Conservation (phyloP, 1,140 invertebrate species). For the Reticulitermes speratus region DNA sequence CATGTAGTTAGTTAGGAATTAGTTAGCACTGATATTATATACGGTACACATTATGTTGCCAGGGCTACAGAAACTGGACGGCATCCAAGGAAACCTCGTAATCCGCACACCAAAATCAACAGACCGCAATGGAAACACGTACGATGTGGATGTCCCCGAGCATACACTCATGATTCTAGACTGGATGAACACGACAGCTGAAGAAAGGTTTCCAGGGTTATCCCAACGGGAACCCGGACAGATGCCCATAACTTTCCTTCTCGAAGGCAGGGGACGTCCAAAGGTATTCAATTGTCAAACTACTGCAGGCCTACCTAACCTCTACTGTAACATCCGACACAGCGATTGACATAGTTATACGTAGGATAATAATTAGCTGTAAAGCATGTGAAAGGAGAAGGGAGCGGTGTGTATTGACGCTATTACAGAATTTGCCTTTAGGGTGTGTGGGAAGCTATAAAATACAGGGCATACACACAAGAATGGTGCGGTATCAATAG, state of each 20-base stretch:
- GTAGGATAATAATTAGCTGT: too few relatives aligned
- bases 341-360: background rate
- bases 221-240: conserved; percentile 44
- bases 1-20: too few relatives aligned
- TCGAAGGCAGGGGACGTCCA: conserved; percentile 45
- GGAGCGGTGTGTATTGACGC: too few relatives aligned
- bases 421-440: too few relatives aligned
- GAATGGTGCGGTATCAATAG: too few relatives aligned
- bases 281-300: background rate
- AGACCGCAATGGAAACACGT: conserved; percentile 39
- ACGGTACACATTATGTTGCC: background rate
- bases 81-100: conserved; percentile 47
- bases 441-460: too few relatives aligned
- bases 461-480: too few relatives aligned
- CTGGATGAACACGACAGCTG: conserved; percentile 45
- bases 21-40: too few relatives aligned
- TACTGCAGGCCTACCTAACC: conserved; percentile 28
- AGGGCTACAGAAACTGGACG: conserved; percentile 50
- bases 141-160: conserved; percentile 35
- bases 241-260: conserved; percentile 45
- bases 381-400: too few relatives aligned
- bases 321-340: background rate
- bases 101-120: conserved; percentile 41
- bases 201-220: conserved; percentile 45
- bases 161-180: conserved; percentile 47